Conservation (phyloP, 1,140 invertebrate genomes). For the Nilaparvata lugens region DNA sequence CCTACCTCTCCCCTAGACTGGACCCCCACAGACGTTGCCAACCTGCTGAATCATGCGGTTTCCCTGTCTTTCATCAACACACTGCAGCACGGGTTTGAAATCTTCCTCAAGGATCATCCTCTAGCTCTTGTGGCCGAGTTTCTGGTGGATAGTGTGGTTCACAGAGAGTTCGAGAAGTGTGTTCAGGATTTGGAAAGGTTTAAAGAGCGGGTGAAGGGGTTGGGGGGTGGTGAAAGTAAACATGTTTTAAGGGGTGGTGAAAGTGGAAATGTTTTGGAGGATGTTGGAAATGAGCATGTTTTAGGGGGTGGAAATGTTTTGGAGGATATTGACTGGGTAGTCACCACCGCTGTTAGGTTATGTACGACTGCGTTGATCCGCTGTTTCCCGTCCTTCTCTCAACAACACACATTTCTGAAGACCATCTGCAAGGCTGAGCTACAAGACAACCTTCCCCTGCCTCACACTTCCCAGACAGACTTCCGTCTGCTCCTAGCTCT, state of each 20-base stretch:
- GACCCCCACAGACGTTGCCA: not conserved
- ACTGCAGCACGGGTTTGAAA: not conserved
- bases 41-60: not conserved
- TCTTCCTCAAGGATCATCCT: not conserved
- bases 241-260: no score
- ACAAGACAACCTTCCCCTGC: not conserved
- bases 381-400: not conserved
- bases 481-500: not conserved
- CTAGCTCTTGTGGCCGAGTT: no score
- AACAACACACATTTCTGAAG: not conserved
- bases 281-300: no score
- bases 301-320: no score
- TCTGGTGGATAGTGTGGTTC: no score
- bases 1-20: not conserved
- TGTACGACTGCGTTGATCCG: not conserved
- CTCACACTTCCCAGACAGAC: not conserved
- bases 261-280: no score
- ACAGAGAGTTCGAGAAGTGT: no score
- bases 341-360: not conserved
- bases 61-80: not conserved
- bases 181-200: no score
- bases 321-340: not conserved
- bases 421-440: not conserved
- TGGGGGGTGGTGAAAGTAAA: no score
- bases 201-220: no score